Percentiles rank a stretch among this genome's conserved stretches.
Conservation (phyloP, 1,140 invertebrate genomes). For the Drosophila biarmipes region DNA sequence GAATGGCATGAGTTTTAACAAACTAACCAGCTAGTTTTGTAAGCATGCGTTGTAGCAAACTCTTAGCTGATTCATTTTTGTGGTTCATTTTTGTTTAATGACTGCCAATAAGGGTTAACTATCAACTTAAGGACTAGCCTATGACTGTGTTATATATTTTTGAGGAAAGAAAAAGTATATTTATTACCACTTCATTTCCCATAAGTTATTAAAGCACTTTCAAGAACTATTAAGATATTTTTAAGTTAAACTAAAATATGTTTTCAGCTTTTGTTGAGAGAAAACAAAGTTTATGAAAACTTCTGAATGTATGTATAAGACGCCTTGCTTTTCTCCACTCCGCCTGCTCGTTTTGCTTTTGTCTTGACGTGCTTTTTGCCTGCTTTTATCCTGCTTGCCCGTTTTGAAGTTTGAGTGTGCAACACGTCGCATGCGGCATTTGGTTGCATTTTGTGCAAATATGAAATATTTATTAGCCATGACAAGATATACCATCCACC, state of each 20-base stretch:
- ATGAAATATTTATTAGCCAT: constrained; percentile 46
- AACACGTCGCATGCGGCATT: constrained; percentile 64
- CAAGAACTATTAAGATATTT: constrained; percentile 33
- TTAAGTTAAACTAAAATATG: constrained; percentile 24
- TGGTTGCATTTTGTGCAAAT: constrained; percentile 59
- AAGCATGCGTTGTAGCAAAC: constrained; percentile 25
- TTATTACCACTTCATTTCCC: neutral
- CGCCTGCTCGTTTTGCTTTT: constrained; percentile 34
- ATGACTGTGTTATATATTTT: neutral
- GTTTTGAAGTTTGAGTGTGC: constrained; percentile 58
- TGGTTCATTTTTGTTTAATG: neutral
- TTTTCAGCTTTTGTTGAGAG: constrained; percentile 14
- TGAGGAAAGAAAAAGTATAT: neutral
- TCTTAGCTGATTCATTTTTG: neutral
- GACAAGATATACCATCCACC: constrained; percentile 33
- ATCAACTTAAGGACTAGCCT: neutral
- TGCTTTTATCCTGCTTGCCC: constrained; percentile 57
- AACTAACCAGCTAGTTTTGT: constrained; percentile 3
- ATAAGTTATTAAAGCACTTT: constrained; percentile 1
- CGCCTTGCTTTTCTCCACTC: constrained; percentile 35
- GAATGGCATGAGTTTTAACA: constrained; percentile 19
- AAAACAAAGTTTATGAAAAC: neutral
- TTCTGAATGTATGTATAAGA: constrained; percentile 25
- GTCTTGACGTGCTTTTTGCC: constrained; percentile 43
- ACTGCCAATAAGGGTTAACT: neutral